Evolutionary conservation across 1,140 invertebrate genomes (phyloP), one percentile per base, ranked within the genome.

Genomic region (Psilanteris sp.): DNA sequence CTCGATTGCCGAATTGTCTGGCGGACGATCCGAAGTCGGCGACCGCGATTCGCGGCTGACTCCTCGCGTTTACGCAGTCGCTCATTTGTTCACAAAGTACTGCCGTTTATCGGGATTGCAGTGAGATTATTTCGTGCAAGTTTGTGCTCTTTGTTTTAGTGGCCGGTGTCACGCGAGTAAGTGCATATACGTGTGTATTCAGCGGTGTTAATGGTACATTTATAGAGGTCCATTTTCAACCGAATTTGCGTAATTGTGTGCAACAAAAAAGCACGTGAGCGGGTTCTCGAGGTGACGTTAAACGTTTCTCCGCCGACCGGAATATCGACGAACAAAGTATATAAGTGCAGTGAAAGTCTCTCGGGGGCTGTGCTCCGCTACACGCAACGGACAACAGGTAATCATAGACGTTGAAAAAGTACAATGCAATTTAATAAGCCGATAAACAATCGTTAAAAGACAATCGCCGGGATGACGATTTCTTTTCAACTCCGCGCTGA

Each of bases 301-400:
- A 52, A 55, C 57, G 44, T 61, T 48, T 64, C 43, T 37, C 32
- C 11, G n/a, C 36, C 14, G 50, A 54, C 20, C 14, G 48, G 55
- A 70, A 43, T 37, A 64, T 57, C 20, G 26, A 37, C 43, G 57
- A 46, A 61, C 52, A 37, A 34, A 68, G 61, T 48, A 18, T 50
- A 55, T 10, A 44, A 41, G 70, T 54, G 54, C 15, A 57, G 73
- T 76, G 64, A 76, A 76, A 76, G 73, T 70, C 48, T 59, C 43
- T 32, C 22, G 62, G 55, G 55, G 72, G 61, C 55, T 75, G 52
- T 22, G 57, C 68, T 61, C 31, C 18, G 36, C 39, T 50, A 31
- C 32, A 71, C 72, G 43, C 37, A 72, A 62, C 62, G 36, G 76
- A 80, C 76, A 79, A 81, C 81, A 82, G 81, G 79, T 81, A 81